Conservation (phyloP, 2,888 invertebrate species). For the Lasioglossum leucozonium region DNA sequence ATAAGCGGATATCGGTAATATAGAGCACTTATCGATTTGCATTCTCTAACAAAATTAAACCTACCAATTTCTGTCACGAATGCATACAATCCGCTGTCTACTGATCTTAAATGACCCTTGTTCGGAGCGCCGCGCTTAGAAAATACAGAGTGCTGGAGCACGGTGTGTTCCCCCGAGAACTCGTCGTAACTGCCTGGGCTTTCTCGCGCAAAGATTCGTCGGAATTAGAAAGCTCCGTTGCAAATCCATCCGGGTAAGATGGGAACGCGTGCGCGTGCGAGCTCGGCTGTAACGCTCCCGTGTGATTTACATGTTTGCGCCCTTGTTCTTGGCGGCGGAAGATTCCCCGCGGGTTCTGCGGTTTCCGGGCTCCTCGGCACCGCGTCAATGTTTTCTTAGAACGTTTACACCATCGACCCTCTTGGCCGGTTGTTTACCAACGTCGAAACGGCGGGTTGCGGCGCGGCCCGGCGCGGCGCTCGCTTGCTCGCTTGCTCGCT, state of each 20-base stretch:
- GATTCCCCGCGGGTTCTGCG: slow-evolving; percentile 50
- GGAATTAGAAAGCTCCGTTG: neutral
- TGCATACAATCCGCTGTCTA: no score
- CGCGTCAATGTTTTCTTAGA: slow-evolving; percentile 74
- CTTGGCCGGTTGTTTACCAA: slow-evolving; percentile 59
- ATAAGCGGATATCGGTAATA: no score
- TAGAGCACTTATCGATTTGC: no score
- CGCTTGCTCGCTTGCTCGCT: slow-evolving; percentile 3
- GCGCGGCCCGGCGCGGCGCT: slow-evolving; percentile 9
- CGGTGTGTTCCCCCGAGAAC: no score
- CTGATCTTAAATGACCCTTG: no score
- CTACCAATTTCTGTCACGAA: no score
- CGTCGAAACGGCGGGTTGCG: slow-evolving; percentile 32
- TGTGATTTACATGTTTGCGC: slow-evolving; percentile 68
- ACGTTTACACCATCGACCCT: slow-evolving; percentile 66
- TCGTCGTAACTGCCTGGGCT: neutral
- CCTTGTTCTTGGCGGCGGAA: slow-evolving; percentile 49
- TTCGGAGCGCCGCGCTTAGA: no score
- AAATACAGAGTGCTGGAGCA: neutral
- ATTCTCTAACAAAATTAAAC: no score
- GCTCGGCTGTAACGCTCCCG: slow-evolving; percentile 5
- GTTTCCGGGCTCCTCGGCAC: neutral
- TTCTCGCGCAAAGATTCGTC: neutral
- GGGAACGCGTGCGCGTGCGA: neutral
- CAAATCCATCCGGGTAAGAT: neutral